Conservation (phyloP, 2,113 vertebrate species). For the Indicator maculatus region DNA sequence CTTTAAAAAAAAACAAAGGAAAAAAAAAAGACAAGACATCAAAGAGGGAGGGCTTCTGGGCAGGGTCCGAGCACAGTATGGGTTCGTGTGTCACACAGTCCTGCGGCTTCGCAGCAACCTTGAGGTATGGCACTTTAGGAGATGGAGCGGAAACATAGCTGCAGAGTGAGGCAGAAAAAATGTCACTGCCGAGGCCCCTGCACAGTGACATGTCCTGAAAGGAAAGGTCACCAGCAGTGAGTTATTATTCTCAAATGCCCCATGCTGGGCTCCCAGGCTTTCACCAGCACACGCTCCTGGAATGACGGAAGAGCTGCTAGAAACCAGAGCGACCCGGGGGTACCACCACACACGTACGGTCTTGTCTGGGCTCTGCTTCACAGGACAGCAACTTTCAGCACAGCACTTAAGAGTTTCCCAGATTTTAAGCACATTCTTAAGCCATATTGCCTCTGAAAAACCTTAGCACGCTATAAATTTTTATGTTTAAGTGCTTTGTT, state of each 20-base stretch:
- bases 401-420: neutral
- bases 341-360: accelerated
- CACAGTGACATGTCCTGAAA: neutral
- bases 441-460: neutral
- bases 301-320: neutral
- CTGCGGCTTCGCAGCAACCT: neutral
- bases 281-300: neutral
- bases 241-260: neutral
- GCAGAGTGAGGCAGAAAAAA: neutral
- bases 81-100: neutral
- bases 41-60: neutral
- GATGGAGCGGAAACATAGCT: neutral
- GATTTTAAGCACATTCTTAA: neutral
- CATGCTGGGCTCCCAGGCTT: neutral
- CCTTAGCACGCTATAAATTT: neutral
- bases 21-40: neutral
- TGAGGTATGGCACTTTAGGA: neutral
- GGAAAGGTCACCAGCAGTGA: conserved; percentile 8
- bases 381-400: neutral
- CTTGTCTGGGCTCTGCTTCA: neutral
- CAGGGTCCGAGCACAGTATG: neutral
- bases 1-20: neutral
- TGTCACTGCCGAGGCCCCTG: neutral
- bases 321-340: accelerated
- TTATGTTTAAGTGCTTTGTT: neutral